These are phyloP conservation scores for Lophochroa leadbeateri DNA, from an alignment of 2,113 vertebrate genomes.

Conservation along the genomic window DNA sequence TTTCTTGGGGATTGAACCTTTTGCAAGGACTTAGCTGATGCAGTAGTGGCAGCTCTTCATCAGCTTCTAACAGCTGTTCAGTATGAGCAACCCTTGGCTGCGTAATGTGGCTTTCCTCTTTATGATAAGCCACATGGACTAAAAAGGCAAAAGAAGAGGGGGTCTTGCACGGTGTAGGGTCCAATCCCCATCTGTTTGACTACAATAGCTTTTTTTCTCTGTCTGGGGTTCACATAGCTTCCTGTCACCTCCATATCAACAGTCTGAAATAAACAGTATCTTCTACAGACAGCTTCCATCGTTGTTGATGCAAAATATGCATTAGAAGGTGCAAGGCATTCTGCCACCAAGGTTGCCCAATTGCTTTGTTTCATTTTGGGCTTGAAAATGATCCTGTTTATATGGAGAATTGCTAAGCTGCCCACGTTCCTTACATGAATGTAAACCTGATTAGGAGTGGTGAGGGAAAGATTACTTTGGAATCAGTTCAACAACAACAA, in stretches of 20 bases:
- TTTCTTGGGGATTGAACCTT: neutral
- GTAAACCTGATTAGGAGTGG: neutral
- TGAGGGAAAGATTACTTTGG: neutral
- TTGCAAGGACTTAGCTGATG: neutral
- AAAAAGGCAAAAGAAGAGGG: neutral
- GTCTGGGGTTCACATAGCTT: neutral
- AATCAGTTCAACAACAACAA: neutral
- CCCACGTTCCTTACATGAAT: neutral
- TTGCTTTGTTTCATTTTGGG: neutral
- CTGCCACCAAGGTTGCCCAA: neutral
- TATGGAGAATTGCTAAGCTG: neutral
- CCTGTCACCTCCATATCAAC: neutral
- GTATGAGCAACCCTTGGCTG: neutral
- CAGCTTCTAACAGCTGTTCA: neutral
- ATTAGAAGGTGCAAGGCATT: neutral
- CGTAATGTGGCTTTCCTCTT: neutral
- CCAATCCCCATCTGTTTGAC: neutral
- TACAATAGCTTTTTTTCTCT: neutral
- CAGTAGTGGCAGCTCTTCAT: neutral
- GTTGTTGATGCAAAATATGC: neutral
- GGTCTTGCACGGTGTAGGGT: fast-evolving
- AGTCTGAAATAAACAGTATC: neutral
- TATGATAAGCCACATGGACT: neutral
- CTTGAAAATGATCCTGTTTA: neutral
- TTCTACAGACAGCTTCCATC: neutral